Base-by-base conservation (phyloP, 2,888 invertebrate genomes). In the Drosophila dives region DNA sequence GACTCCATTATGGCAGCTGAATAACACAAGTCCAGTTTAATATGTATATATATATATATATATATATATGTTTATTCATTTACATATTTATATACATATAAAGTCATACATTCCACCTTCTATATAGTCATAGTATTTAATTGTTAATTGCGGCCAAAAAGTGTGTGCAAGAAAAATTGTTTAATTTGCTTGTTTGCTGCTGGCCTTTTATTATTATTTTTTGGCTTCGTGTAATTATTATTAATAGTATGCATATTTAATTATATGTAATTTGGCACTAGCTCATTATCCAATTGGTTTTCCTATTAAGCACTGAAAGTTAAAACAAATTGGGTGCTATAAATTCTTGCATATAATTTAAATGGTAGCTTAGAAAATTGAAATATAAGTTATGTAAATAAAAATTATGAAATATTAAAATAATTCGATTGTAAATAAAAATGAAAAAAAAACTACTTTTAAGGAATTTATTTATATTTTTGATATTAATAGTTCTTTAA, bases 151-250 rank as follows among this genome's bases (percentile, higher is more conserved):
- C 1, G 3, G 10, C 2, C 34, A 53, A 20, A 49, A 33, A 62
- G 72, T 80, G 77, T 54, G 45, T 68, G 70, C n/a, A 65, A 68
- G 55, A 74, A 68, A 59, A 64, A 71, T 66, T 38, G 49, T 55
- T 74, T 51, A 53, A 48, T 53, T 64, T 42, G 15, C 15, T 63
- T 63, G 29, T 3, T 26, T 26, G 12, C 20, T 20, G 20, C 42
- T 20, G 12, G 12, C 2, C 0, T 38, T 38, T 17, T 8, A 6
- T n/a, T 64, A 29, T 29, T 29, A 6, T 55, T 29, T 33, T 54
- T 49, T 60, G n/a, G 32, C 33, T 53, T 34, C 42, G 77, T 48
- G 54, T 66, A 80, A 70, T 64, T 62, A 72, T 63, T 49, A 64
- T 66, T 62, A 70, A 70, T 80, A 38, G 34, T 40, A 29, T 33